phyloP scores from a whole-genome alignment of 2,888 invertebrate species.

The Torymus tubicola region DNA sequence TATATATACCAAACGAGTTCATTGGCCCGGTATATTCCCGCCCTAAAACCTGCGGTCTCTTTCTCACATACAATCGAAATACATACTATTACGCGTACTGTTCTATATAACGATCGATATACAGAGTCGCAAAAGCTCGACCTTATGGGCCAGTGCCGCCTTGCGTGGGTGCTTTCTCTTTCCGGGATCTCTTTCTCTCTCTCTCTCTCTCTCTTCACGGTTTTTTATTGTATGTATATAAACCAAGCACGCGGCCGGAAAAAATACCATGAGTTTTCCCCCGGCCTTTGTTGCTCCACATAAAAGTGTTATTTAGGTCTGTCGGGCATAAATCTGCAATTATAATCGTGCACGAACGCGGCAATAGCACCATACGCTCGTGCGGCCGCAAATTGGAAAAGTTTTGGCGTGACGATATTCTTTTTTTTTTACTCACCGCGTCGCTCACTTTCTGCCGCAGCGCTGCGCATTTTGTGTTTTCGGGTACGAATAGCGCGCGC shows the following conservation, averaged over 20 bases:
- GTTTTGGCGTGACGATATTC: conserved; percentile 58
- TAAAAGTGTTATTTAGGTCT: conserved; percentile 51
- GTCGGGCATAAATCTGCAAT: conserved; percentile 47
- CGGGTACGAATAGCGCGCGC: too few relatives aligned
- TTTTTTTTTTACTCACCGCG: too few relatives aligned
- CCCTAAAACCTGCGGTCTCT: conserved; percentile 1
- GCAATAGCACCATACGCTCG: too few relatives aligned
- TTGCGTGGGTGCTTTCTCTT: too few relatives aligned
- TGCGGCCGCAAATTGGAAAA: conserved; percentile 65
- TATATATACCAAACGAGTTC: neutral
- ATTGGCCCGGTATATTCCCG: conserved; percentile 17
- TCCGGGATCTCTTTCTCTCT: too few relatives aligned
- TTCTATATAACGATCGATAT: too few relatives aligned
- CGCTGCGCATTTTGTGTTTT: too few relatives aligned
- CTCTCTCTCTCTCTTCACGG: too few relatives aligned
- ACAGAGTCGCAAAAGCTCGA: too few relatives aligned
- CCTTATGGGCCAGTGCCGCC: too few relatives aligned
- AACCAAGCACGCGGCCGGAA: neutral
- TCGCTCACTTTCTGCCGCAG: too few relatives aligned
- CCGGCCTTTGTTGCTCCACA: conserved; percentile 20
- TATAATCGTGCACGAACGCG: conserved; percentile 38
- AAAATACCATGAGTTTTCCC: conserved; percentile 4
- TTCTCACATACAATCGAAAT: neutral
- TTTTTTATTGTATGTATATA: neutral
- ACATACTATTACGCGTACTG: neutral